A percentile compares a stretch with the other conserved stretches of the same genome.
phyloP scores from a whole-genome alignment of 2,797 vertebrate genomes.

The Helarctos malayanus region DNA sequence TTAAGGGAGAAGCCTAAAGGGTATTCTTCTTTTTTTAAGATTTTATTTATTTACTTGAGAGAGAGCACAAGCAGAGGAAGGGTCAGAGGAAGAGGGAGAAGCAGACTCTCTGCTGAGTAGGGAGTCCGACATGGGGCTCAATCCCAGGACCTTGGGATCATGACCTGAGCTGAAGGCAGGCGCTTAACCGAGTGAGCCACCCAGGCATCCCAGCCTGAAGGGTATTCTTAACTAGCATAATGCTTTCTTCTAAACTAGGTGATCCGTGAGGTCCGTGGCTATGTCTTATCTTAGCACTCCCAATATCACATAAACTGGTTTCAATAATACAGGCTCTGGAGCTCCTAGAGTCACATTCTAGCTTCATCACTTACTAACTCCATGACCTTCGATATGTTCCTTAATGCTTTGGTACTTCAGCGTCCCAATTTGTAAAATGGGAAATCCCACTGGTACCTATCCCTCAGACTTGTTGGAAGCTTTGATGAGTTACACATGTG shows the following conservation, averaged over 20 bases:
- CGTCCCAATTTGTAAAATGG: conserved; percentile 55
- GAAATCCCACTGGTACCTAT: neutral
- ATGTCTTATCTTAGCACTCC: conserved; percentile 26
- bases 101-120: too few relatives aligned
- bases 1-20: neutral
- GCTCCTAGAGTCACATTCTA: neutral
- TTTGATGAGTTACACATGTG: conserved; percentile 17
- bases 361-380: conserved; percentile 19
- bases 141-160: too few relatives aligned
- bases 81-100: too few relatives aligned
- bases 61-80: too few relatives aligned
- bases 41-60: neutral
- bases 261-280: neutral
- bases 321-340: conserved; percentile 16
- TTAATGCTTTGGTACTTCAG: conserved; percentile 40
- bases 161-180: too few relatives aligned
- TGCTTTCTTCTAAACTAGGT: conserved; percentile 39
- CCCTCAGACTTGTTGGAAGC: neutral
- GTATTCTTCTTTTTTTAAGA: neutral
- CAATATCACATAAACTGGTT: conserved; percentile 45
- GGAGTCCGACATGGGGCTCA: too few relatives aligned
- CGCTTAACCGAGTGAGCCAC: too few relatives aligned
- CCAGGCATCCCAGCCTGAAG: too few relatives aligned
- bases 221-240: conserved; percentile 2
- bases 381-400: neutral